A percentile compares a stretch with the other conserved stretches of the same genome.
These are phyloP conservation scores for Reinhardtius hippoglossoides DNA, from an alignment of 2,113 vertebrate genomes.

Conservation along the genomic window DNA sequence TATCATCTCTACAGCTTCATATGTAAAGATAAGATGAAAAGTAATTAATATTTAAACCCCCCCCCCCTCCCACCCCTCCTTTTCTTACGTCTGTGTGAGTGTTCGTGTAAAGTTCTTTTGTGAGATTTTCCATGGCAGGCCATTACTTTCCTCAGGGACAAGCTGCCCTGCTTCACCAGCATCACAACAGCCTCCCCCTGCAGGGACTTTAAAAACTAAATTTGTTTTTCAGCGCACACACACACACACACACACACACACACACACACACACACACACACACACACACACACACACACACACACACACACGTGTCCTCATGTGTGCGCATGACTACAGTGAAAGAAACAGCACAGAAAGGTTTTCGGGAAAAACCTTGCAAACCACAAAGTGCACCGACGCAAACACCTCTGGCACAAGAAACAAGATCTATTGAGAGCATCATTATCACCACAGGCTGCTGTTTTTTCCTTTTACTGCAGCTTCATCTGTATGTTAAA, in stretches of 20 bases:
- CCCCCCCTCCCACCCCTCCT: not conserved
- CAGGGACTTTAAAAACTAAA: constrained; percentile 1
- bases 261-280: not conserved
- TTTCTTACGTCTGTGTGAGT: constrained; percentile 1
- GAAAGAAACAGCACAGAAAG: not conserved
- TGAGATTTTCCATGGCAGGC: constrained; percentile 46
- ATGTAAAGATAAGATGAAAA: constrained; percentile 62
- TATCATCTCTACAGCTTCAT: constrained; percentile 46
- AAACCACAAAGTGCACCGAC: not conserved
- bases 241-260: not conserved
- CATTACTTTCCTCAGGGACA: constrained; percentile 58
- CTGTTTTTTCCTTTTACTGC: not conserved
- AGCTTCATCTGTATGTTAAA: not conserved
- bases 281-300: not conserved
- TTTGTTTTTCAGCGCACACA: not conserved
- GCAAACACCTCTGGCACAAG: not conserved
- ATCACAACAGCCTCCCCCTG: constrained; percentile 24
- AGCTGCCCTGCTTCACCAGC: constrained; percentile 22
- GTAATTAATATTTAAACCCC: constrained; percentile 66
- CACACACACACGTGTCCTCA: not conserved
- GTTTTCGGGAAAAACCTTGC: not conserved
- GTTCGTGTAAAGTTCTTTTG: constrained; percentile 30
- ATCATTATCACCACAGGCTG: constrained; percentile 3
- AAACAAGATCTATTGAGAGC: constrained; percentile 4
- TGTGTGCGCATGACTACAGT: not conserved